Base-by-base conservation (phyloP, 1,140 invertebrate genomes). In the Sycobia sp. region DNA sequence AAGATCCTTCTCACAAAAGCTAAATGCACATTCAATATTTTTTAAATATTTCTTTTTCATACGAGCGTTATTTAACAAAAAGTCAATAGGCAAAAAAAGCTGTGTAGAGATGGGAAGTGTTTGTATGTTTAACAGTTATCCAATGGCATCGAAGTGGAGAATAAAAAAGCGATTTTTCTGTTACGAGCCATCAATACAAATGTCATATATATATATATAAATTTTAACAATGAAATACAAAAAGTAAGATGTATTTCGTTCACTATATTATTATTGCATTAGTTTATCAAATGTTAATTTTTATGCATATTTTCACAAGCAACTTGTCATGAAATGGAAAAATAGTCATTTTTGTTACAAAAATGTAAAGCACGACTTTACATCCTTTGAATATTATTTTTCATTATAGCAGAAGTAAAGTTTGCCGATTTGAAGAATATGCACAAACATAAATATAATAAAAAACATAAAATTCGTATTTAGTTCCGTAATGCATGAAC, bases 11-110 rank as follows among this genome's bases (percentile, higher is more conserved):
- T 34, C 4, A 18, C 13, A 53, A 53, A 51, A 53, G 18, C 53
- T 10, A 53, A 61, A 62, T 46, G 49, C 39, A 62, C 49, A 36
- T 47, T 25, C n/a, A n/a, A n/a, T n/a, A n/a, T n/a, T n/a, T n/a
- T n/a, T n/a, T n/a, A n/a, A n/a, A n/a, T n/a, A n/a, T n/a, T n/a
- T 7, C 32, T 49, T 34, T 27, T 23, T 51, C 32, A 27, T 34
- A 58, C 18, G 13, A n/a, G 27, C n/a, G 36, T 50, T 41, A 53
- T 32, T 16, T 36, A 54, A 25, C 36, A 55, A 38, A 16, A 41
- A 53, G n/a, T 55, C 18, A 0, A 7, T 43, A 34, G 10, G 49
- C 34, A 32, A 11, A 32, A 32, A 7, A 44, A 62, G 5, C 34
- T 55, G 11, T 62, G 29, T 54, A 41, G 20, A 41, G 20, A 22